Base-by-base conservation (phyloP, 2,888 invertebrate species). In the Spilosoma lubricipeda region DNA sequence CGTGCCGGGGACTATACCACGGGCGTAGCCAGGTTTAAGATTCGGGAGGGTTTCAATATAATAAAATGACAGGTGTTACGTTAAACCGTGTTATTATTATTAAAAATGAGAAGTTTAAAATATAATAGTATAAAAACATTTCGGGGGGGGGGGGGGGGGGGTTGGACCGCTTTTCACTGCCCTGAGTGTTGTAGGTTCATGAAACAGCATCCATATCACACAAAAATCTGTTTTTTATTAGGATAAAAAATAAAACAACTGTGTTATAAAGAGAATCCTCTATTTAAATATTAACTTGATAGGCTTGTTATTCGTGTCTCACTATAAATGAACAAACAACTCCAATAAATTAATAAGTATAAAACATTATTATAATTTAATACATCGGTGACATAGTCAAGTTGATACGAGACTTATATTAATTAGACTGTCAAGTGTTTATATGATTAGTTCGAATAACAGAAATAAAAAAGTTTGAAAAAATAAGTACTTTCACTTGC, bases 261-360 rank as follows among this genome's bases (percentile, higher is more conserved):
- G 67, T 72, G 70, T 72, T 91, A 90, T 91, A 93, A 92, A 93
- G 91, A 93, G 91, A 93, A 92, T 92, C 87, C 87, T 93, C 92
- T 93, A 93, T 93, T 93, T 90, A 87, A 88, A 89, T 88, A 87
- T 88, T 91, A 92, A 92, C 90, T 92, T 89, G 89, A 92, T 93
- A 93, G 93, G 92, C 92, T 92, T 90, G 88, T 92, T 90, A 89
- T 91, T 90, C 89, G 90, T 90, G 90, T 93, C 90, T 93, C 92
- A 92, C 91, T 92, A 91, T 89, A 88, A 90, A 89, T 88, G 85
- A 91, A 91, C 88, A 90, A 89, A 88, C 73, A 85, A 90, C 87
- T 86, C 83, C 86, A 88, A 90, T 91, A 92, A 90, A 90, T 88
- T 86, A 88, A 86, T 80, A 81, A 76, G 59, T 72, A 79, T 67